A percentile compares a stretch with the other conserved stretches of the same genome.
Evolutionary conservation across 2,797 vertebrate species (phyloP).

Genomic region (Lepilemur septentrionalis): DNA sequence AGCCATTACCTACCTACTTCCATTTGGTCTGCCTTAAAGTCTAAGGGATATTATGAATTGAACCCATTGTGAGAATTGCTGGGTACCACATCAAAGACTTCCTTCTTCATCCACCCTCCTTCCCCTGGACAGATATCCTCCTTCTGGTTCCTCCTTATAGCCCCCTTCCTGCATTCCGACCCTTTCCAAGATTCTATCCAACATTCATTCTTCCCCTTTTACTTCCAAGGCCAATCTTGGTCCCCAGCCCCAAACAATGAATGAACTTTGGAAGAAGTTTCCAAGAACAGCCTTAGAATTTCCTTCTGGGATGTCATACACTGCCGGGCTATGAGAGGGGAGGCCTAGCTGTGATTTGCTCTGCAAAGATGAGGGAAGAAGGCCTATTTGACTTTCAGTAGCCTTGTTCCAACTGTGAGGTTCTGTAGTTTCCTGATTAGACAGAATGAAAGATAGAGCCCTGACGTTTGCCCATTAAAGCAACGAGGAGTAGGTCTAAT

Average conservation of each 20-base stretch:
- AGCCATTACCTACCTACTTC: background rate
- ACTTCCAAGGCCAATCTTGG: background rate
- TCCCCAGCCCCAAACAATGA: background rate
- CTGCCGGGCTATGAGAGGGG: background rate
- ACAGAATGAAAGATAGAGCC: slow-evolving; percentile 60
- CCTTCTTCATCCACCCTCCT: background rate
- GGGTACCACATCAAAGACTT: background rate
- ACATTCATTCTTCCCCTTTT: background rate
- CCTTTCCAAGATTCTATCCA: background rate
- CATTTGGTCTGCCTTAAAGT: background rate
- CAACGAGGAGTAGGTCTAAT: slow-evolving; percentile 60
- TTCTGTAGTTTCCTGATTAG: slow-evolving; percentile 8
- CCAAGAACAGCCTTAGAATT: background rate
- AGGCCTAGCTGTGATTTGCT: background rate
- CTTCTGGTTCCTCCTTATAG: background rate
- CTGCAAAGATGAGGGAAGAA: background rate
- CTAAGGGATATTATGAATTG: background rate
- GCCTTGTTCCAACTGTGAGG: background rate
- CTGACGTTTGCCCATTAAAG: slow-evolving; percentile 57
- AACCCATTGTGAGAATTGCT: background rate
- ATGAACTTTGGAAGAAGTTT: slow-evolving; percentile 6
- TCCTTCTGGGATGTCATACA: background rate
- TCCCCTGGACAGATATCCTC: background rate
- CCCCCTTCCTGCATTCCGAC: background rate
- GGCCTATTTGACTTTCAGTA: slow-evolving; percentile 25